Evolutionary conservation across 2,888 invertebrate species (phyloP).

Genomic region (Parnassius glacialis): DNA sequence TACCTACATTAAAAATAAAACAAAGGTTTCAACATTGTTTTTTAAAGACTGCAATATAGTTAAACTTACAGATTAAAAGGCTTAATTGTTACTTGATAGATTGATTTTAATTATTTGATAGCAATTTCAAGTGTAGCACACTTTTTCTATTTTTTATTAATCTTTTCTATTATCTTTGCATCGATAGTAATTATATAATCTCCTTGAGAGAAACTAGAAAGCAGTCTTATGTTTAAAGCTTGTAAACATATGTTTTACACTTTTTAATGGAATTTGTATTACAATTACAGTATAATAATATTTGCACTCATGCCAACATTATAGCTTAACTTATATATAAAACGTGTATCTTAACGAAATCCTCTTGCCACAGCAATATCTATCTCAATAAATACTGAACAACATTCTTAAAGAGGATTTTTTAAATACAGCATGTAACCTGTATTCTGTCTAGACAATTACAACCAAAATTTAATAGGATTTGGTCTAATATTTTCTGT

Average conservation of each 20-base stretch:
- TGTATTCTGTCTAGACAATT: constrained; percentile 67
- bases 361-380: constrained; percentile 42
- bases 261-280: constrained; percentile 65
- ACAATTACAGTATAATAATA: constrained; percentile 64
- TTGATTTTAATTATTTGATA: constrained; percentile 14
- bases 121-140: constrained; percentile 8
- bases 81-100: constrained; percentile 14
- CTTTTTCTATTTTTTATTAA: constrained; percentile 23
- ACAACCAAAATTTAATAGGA: constrained; percentile 64
- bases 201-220: constrained; percentile 40
- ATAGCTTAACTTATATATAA: constrained; percentile 57
- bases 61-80: constrained; percentile 9
- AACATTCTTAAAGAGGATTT: constrained; percentile 48
- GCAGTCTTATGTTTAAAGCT: constrained; percentile 54
- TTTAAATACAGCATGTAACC: constrained; percentile 53
- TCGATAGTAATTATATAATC: constrained; percentile 36
- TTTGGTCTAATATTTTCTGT: constrained; percentile 79
- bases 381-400: constrained; percentile 9
- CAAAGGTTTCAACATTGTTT: constrained; percentile 18
- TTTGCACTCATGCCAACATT: constrained; percentile 62
- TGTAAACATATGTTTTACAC: constrained; percentile 53
- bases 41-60: constrained; percentile 24
- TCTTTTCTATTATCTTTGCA: constrained; percentile 7
- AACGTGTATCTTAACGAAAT: constrained; percentile 50
- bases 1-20: constrained; percentile 14